A percentile compares a stretch with the other conserved stretches of the same genome.
These are phyloP conservation scores for Neoaliturus tenellus DNA, from an alignment of 2,888 invertebrate genomes.

Conservation along the genomic window DNA sequence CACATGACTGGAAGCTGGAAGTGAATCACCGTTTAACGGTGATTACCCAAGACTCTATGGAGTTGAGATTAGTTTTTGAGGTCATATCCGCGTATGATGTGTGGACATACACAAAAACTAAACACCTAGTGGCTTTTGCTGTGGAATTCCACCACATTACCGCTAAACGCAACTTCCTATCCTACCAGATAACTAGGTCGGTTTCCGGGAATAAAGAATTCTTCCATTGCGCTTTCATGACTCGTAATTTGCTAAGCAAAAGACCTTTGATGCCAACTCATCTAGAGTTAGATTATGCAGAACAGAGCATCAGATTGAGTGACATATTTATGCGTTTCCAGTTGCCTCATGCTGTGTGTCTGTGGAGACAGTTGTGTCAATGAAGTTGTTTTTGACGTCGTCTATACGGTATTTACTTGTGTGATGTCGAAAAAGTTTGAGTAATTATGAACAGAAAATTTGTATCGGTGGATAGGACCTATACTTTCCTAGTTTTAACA, in stretches of 20 bases:
- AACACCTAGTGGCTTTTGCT: background rate
- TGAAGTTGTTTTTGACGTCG: no score
- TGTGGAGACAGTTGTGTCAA: no score
- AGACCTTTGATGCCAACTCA: background rate
- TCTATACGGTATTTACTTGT: no score
- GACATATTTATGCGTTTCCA: background rate
- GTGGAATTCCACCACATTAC: background rate
- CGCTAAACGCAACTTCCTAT: background rate
- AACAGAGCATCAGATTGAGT: background rate
- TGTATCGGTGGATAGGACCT: no score
- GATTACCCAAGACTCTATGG: background rate
- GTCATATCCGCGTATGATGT: background rate
- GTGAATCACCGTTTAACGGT: background rate
- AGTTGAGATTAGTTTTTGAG: no score
- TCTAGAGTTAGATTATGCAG: conserved; percentile 4
- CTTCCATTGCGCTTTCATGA: background rate
- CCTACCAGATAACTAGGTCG: background rate
- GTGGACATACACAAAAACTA: background rate
- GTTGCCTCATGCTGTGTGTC: no score
- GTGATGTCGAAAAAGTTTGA: no score
- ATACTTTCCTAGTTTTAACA: no score
- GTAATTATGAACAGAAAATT: no score
- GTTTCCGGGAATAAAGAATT: background rate
- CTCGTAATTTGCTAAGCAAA: background rate
- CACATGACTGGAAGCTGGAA: background rate